Base-by-base conservation (phyloP, 2,113 vertebrate genomes). In the Siniperca chuatsi region DNA sequence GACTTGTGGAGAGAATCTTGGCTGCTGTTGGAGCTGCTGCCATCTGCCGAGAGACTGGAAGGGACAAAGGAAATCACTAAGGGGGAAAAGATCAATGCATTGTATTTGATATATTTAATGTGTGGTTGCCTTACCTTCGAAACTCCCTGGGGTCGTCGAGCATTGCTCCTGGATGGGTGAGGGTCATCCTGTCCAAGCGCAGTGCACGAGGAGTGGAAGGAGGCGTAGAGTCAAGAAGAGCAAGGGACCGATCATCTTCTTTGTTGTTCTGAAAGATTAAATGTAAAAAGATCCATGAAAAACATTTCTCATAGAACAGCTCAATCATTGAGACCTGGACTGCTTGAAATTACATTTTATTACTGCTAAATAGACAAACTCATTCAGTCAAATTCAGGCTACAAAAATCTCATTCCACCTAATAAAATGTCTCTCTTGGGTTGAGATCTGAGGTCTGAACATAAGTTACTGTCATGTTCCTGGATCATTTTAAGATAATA, bases 1-100 rank as follows among this genome's bases (percentile, higher is more conserved):
- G 96, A 94, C 91, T 98, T 98, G 95, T 98, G 97, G 42, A 98
- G 96, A 12, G 97, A 97, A 83, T 98, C 97, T 87, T 97, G 97
- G 89, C 97, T 95, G 94, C 95, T 96, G 93, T 96, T 97, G 55
- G 96, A 91, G 83, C 94, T 95, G 84, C 95, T 95, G 86, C 95
- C 96, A 10, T 97, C 97, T n/a, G 95, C 93, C 0, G 95, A 96
- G 72, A 97, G 93, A 68, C 97, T 97, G 90, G 1, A 72, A 25
- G 23, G 73, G 25, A 57, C 12, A 69, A 25, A 79, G 40, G 46
- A 40, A 52, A 83, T 42, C 61, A 50, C 12, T 1, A 1, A 58
- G 1, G 42, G 42, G 50, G 2, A 15, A 60, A 61, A 40, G 58
- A 21, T 13, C 0, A 52, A 44, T n/a, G 10, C 1, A 4, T 3